phyloP scores from a whole-genome alignment of 2,888 invertebrate genomes.

The Timandra comae region DNA sequence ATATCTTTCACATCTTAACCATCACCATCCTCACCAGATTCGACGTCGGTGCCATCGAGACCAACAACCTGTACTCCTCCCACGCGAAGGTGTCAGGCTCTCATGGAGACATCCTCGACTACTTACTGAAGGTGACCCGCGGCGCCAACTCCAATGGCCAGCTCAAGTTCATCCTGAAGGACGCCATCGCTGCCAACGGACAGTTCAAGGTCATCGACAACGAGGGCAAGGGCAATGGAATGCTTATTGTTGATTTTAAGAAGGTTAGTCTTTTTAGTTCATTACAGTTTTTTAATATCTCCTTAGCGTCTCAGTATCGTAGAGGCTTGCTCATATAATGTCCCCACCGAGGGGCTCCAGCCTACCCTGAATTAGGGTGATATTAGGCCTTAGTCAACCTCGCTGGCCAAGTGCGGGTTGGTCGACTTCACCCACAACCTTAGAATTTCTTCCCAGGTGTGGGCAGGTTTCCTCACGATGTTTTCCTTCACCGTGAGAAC shows the following conservation, averaged over 20 bases:
- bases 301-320: too few relatives aligned
- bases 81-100: constrained; percentile 66
- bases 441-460: too few relatives aligned
- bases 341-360: too few relatives aligned
- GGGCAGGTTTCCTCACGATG: too few relatives aligned
- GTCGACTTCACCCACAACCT: too few relatives aligned
- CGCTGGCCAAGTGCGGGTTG: too few relatives aligned
- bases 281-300: too few relatives aligned
- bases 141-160: constrained; percentile 59
- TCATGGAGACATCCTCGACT: constrained; percentile 73
- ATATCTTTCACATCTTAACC: neutral
- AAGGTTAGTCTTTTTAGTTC: constrained; percentile 60
- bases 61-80: constrained; percentile 61
- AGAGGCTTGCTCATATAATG: too few relatives aligned
- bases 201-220: constrained; percentile 77
- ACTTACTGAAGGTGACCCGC: constrained; percentile 63
- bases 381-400: too few relatives aligned
- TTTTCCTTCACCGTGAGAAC: too few relatives aligned
- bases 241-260: constrained; percentile 76
- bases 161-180: constrained; percentile 78
- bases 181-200: constrained; percentile 78
- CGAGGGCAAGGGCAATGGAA: constrained; percentile 80
- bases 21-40: too few relatives aligned
- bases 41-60: constrained; percentile 63
- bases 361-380: too few relatives aligned